These are phyloP conservation scores for Oryzias sinensis DNA, from an alignment of 2,797 vertebrate species.

Conservation along the genomic window DNA sequence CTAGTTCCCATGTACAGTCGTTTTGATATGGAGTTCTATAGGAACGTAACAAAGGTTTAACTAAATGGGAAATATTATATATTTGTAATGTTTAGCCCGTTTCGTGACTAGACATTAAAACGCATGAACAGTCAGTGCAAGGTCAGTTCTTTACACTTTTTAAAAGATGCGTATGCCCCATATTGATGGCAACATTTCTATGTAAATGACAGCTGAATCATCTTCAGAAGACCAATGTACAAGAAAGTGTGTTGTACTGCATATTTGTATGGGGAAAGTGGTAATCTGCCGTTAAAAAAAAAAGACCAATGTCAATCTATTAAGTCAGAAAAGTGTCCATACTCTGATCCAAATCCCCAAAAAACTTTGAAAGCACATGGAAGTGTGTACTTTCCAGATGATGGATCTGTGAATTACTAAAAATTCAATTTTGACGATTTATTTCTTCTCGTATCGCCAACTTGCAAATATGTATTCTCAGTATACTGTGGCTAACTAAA, in stretches of 20 bases:
- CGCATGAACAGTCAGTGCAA: conserved; percentile 80
- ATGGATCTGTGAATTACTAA: conserved; percentile 70
- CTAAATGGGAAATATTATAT: conserved; percentile 82
- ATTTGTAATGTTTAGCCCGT: conserved; percentile 82
- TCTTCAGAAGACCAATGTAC: conserved; percentile 73
- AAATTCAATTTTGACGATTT: conserved; percentile 66
- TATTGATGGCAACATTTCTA: conserved; percentile 88
- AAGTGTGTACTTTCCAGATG: conserved; percentile 82
- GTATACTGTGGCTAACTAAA: conserved; percentile 77
- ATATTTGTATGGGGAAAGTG: conserved; percentile 55
- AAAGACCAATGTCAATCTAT: conserved; percentile 61
- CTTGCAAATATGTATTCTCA: conserved; percentile 77
- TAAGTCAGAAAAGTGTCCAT: conserved; percentile 59
- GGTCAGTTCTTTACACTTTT: conserved; percentile 82
- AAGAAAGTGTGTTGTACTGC: conserved; percentile 71
- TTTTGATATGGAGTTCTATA: conserved; percentile 82
- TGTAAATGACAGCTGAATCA: conserved; percentile 78
- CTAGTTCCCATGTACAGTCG: conserved; percentile 95
- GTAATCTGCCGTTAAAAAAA: conserved; percentile 64
- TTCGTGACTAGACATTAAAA: conserved; percentile 81
- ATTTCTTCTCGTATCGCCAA: conserved; percentile 73
- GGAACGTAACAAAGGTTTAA: conserved; percentile 80
- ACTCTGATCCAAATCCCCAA: conserved; percentile 72
- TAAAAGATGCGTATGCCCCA: conserved; percentile 83
- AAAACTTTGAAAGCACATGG: conserved; percentile 81